phyloP scores from a whole-genome alignment of 2,113 vertebrate species.

The Monopterus albus region DNA sequence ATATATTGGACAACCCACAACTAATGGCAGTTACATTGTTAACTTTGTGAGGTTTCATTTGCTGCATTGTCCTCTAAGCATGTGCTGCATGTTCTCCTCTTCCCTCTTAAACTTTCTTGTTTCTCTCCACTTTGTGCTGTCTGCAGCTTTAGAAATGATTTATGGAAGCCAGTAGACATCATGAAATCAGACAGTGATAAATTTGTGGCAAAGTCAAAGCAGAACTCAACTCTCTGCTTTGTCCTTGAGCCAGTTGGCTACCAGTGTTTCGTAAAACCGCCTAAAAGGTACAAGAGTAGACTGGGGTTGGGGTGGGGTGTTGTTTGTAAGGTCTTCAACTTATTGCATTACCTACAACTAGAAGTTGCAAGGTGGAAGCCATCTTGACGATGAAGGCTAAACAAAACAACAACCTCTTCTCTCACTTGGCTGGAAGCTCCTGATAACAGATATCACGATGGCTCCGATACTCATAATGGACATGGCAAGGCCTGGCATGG shows the following conservation, averaged over 20 bases:
- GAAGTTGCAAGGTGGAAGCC: conserved; percentile 67
- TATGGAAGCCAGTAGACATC: neutral
- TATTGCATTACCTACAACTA: conserved; percentile 74
- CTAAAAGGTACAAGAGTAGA: conserved; percentile 43
- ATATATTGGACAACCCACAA: no score
- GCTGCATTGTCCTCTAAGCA: no score
- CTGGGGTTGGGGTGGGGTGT: conserved; percentile 22
- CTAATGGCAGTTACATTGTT: no score
- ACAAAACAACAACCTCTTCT: conserved; percentile 60
- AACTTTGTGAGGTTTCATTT: no score
- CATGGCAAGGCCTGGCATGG: conserved; percentile 75
- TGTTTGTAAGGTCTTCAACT: conserved; percentile 58
- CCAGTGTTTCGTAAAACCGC: conserved; percentile 32
- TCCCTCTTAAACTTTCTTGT: neutral
- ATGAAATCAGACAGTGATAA: conserved; percentile 15
- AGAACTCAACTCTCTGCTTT: conserved; percentile 1
- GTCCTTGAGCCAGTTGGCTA: conserved; percentile 54
- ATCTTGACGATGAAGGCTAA: conserved; percentile 72
- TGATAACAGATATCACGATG: conserved; percentile 68
- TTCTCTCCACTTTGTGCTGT: neutral
- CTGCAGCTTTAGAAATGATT: conserved; percentile 1
- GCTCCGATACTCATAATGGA: conserved; percentile 85
- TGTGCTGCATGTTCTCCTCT: neutral
- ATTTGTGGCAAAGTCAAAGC: conserved; percentile 36
- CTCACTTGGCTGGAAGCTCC: conserved; percentile 49